Evolutionary conservation across 1,140 invertebrate species (phyloP).

Genomic region (Penaeus indicus): DNA sequence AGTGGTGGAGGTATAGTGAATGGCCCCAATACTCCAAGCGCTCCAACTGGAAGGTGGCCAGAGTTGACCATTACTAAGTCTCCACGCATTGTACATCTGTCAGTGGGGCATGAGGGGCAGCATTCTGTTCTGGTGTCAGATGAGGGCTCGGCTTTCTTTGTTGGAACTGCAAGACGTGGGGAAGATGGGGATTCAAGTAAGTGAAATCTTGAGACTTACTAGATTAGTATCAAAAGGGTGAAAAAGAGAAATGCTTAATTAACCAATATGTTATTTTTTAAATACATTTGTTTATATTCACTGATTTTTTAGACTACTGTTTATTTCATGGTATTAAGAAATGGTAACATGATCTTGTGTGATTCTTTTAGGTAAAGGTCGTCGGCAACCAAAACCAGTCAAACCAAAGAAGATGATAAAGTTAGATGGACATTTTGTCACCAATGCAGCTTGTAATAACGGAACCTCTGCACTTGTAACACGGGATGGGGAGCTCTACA

Average conservation of each 20-base stretch:
- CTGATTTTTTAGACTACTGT: background rate
- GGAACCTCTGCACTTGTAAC: conserved; percentile 94
- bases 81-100: conserved; percentile 82
- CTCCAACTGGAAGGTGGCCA: conserved; percentile 78
- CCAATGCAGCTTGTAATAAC: conserved; percentile 91
- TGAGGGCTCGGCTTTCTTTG: conserved; percentile 89
- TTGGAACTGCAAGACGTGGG: conserved; percentile 89
- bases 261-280: background rate
- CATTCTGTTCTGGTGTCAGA: conserved; percentile 90
- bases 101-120: conserved; percentile 92
- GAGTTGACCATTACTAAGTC: conserved; percentile 83
- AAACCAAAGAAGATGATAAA: conserved; percentile 94
- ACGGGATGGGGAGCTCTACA: conserved; percentile 87
- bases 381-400: conserved; percentile 88
- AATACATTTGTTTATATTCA: conserved; percentile 38
- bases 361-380: conserved; percentile 77
- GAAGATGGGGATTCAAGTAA: conserved; percentile 89
- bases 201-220: conserved; percentile 48
- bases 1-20: background rate
- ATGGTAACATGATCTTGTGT: conserved; percentile 15
- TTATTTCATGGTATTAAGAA: background rate
- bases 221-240: conserved; percentile 68
- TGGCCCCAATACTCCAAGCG: background rate
- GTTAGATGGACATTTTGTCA: conserved; percentile 86
- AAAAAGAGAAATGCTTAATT: conserved; percentile 61